Evolutionary conservation across 2,888 invertebrate species (phyloP), one percentile per base, ranked within the genome.

Genomic region (Netelia melanura): DNA sequence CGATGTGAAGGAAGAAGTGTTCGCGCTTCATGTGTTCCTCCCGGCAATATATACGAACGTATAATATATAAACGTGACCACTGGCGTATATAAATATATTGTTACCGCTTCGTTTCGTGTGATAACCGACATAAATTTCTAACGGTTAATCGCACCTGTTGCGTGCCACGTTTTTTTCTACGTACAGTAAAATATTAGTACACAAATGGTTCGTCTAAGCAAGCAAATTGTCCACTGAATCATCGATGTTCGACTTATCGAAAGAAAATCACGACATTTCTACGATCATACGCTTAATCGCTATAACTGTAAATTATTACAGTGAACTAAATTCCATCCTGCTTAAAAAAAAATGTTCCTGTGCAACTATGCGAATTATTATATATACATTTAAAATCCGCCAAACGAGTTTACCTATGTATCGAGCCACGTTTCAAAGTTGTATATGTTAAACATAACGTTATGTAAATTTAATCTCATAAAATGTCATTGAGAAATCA

Each of bases 81-180:
- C 43, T 44, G 30, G 58, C 25, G 44, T 44, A 25, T 38, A 71
- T 52, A 68, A 61, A 71, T 43, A 70, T 77, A 81, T 74, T 77
- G 61, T 74, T 68, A 58, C 44, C 75, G 74, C 23, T 78, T 75
- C 81, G 81, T 78, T 81, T 83, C 75, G 83, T 83, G 58, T 82
- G 85, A 89, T 84, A 86, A 84, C 82, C 86, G 84, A 87, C 87
- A 86, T 87, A 86, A 89, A 87, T 82, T 87, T 71, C 84, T 90
- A 90, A 90, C 90, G 88, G 89, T 90, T 75, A 65, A 82, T 81
- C 82, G 52, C 48, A 75, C 67, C 81, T 83, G 79, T 65, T 56
- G 67, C 21, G 11, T 48, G 23, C 54, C n/a, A 38, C 54, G 2
- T 62, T 54, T 43, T 38, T 38, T 38, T 38, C 6, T 38, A 23